Percentiles rank a stretch among this genome's conserved stretches.
Evolutionary conservation across 2,113 vertebrate species (phyloP).

Genomic region (Hippolais icterina): DNA sequence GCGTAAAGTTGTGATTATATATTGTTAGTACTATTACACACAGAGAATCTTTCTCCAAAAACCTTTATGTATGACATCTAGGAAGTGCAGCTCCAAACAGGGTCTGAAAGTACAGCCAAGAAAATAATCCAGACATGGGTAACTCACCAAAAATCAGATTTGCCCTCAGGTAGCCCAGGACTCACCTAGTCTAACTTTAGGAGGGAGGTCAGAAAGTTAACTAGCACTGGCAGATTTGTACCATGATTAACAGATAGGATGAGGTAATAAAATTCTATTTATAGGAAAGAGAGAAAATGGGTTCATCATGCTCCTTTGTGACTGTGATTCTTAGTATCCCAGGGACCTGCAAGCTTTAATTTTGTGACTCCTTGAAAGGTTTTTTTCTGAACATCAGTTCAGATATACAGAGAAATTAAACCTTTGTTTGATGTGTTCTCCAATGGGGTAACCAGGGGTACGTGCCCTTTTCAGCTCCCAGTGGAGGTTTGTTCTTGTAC

Average conservation of each 20-base stretch:
- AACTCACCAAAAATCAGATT: not conserved
- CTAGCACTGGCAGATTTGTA: not conserved
- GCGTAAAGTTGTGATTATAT: fast-evolving
- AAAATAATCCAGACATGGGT: not conserved
- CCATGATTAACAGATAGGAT: not conserved
- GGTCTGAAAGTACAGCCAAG: not conserved
- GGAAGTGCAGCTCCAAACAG: not conserved
- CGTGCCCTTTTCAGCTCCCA: not conserved
- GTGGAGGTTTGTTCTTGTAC: not conserved
- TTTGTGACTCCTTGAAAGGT: not conserved
- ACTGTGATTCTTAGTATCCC: not conserved
- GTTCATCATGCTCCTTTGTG: not conserved
- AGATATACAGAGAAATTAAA: not conserved
- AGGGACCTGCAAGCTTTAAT: not conserved
- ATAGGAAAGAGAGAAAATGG: not conserved
- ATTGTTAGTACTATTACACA: not conserved
- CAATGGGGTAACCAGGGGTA: not conserved
- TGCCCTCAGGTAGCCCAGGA: not conserved
- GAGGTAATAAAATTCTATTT: not conserved
- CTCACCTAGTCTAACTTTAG: not conserved
- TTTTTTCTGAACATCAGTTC: not conserved
- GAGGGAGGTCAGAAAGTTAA: not conserved
- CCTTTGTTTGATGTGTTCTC: not conserved
- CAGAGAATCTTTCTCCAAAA: not conserved
- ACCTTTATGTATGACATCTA: fast-evolving